phyloP scores from a whole-genome alignment of 2,113 vertebrate genomes.

The Holacanthus passer region DNA sequence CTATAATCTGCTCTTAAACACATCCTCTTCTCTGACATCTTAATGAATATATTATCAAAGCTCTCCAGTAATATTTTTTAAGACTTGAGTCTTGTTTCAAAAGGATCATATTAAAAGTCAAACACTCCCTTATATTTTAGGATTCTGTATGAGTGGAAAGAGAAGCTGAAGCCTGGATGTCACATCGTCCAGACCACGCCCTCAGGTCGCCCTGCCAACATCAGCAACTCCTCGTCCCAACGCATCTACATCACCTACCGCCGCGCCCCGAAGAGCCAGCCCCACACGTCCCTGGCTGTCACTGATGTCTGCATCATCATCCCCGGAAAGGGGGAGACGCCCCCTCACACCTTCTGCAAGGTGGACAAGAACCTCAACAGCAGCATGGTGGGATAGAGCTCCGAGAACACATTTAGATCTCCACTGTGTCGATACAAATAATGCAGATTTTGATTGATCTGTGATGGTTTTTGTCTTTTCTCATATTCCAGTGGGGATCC shows the following conservation, averaged over 20 bases:
- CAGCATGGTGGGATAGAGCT: constrained; percentile 89
- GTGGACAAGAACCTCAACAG: constrained; percentile 99
- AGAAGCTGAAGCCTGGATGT: constrained; percentile 95
- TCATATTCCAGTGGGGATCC: constrained; percentile 92
- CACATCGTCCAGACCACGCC: constrained; percentile 96
- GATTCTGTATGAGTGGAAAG: constrained; percentile 97
- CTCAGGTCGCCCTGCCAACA: constrained; percentile 93
- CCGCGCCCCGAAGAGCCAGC: constrained; percentile 91
- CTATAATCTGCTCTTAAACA: constrained; percentile 65
- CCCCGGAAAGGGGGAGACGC: constrained; percentile 94
- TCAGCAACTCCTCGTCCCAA: constrained; percentile 94
- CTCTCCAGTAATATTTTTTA: not conserved
- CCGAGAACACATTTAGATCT: not conserved
- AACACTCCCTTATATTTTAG: constrained; percentile 72
- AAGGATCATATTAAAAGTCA: not conserved
- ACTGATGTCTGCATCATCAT: constrained; percentile 97
- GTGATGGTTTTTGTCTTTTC: constrained; percentile 44
- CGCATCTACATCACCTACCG: constrained; percentile 96
- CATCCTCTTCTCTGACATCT: constrained; percentile 38
- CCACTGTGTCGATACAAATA: not conserved
- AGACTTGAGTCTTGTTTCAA: not conserved
- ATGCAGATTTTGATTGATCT: constrained; percentile 13
- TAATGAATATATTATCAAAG: constrained; percentile 37
- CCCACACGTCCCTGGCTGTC: constrained; percentile 93
- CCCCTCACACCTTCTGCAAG: constrained; percentile 98